Base-by-base conservation (phyloP, 2,797 vertebrate species). In the Setipinna tenuifilis region DNA sequence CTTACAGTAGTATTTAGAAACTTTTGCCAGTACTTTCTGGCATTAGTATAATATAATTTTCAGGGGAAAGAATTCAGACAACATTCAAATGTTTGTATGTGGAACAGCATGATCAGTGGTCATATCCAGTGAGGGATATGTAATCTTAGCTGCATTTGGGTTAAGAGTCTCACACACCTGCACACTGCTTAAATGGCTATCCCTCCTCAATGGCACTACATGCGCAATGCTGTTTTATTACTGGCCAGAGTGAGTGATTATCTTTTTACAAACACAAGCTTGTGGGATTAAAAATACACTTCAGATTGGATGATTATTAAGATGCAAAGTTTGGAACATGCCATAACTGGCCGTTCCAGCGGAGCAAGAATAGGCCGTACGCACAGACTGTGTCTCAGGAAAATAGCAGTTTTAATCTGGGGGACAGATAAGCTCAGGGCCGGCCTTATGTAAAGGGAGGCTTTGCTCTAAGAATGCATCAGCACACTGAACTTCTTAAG, bases 391-490 rank as follows among this genome's bases (percentile, higher is more conserved):
- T 16, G 25, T 71, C 28, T 78, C 65, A 61, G 80, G 84, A 82
- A 28, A 58, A 11, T 10, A 44, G 6, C 14, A 41, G 35, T 41
- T 41, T 87, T 87, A 87, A 85, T 85, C 83, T 61, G 81, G 62
- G 85, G 59, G 28, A 68, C 48, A 78, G 83, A 85, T 85, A 81
- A 85, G 25, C 14, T 25, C 5, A 4, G 19, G 31, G 21, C 35
- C 41, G 17, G 7, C 12, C 5, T 86, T 84, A 87, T 81, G 58
- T 85, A 87, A 87, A 84, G 19, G 54, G 25, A 65, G 41, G 78
- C 84, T 82, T 50, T 65, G 59, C 6, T 19, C 84, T 54, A 62
- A 65, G 82, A 57, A 68, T 68, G 61, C 54, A 21, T 82, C 48
- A 71, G 59, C 16, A 35, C n/a, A 21, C 6, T 23, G 19, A 62